Evolutionary conservation across 2,888 invertebrate genomes (phyloP).

Genomic region (Lithosia quadra): DNA sequence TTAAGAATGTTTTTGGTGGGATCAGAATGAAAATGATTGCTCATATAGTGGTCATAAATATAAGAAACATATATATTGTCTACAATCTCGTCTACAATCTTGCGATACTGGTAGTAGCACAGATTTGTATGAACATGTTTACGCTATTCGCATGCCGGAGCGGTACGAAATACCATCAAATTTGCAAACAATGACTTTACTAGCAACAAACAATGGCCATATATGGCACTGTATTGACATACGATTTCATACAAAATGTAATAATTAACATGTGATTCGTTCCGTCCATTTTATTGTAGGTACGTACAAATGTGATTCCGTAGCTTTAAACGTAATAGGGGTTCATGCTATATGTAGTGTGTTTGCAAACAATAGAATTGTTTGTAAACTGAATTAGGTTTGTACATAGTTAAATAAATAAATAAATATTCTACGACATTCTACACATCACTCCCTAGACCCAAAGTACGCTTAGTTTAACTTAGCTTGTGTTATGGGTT

Average conservation of each 20-base stretch:
- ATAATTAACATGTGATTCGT: slow-evolving; percentile 13
- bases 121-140: slow-evolving; percentile 4
- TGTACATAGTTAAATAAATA: no score
- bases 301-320: neutral
- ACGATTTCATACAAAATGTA: slow-evolving; percentile 12
- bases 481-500: no score
- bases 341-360: neutral
- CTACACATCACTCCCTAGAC: no score
- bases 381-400: neutral
- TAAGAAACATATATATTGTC: neutral
- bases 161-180: slow-evolving; percentile 6
- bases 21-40: no score
- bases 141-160: neutral
- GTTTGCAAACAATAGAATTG: neutral
- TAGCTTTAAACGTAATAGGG: neutral
- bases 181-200: slow-evolving; percentile 10
- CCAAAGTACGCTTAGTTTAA: no score
- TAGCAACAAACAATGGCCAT: neutral
- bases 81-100: neutral
- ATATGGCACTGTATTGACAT: slow-evolving; percentile 8
- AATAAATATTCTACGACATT: no score
- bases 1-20: no score
- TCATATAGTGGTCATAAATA: no score
- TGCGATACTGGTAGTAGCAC: neutral
- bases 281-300: neutral